Conservation (phyloP, 2,113 vertebrate species). For the Eubucco bourcierii region DNA sequence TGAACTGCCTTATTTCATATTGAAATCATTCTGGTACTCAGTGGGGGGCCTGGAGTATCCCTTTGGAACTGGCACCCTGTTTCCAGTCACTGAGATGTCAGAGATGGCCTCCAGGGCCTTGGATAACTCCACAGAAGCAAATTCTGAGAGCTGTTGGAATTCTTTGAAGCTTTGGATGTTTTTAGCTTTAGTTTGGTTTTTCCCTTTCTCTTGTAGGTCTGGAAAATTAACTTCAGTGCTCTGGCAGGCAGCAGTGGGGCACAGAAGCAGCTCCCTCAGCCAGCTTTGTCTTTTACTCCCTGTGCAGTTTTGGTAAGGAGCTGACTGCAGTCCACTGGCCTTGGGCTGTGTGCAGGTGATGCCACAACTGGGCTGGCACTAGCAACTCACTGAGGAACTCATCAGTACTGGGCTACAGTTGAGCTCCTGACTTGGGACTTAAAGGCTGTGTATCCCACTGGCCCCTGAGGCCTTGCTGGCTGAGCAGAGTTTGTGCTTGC, state of each 20-base stretch:
- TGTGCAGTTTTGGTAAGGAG: accelerated
- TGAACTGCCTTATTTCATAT: not conserved
- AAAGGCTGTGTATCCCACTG: not conserved
- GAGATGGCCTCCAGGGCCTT: not conserved
- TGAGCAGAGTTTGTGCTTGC: not conserved
- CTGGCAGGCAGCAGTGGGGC: not conserved
- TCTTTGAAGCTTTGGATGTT: not conserved
- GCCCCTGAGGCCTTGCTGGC: not conserved
- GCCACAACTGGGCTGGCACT: not conserved
- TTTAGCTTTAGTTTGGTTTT: not conserved
- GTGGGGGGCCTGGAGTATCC: not conserved
- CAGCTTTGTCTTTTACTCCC: not conserved
- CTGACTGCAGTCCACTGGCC: not conserved
- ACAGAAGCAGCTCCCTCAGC: not conserved
- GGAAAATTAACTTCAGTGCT: not conserved
- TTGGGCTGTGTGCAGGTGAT: accelerated
- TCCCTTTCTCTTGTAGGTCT: not conserved
- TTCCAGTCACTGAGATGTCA: not conserved
- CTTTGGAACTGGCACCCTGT: not conserved
- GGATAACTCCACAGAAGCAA: not conserved
- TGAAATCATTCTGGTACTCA: not conserved
- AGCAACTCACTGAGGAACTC: not conserved
- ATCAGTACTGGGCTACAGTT: not conserved
- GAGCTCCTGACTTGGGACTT: not conserved
- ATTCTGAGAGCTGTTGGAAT: not conserved